A percentile compares a stretch with the other conserved stretches of the same genome.
Evolutionary conservation across 1,140 invertebrate genomes (phyloP).

Genomic region (Littorina saxatilis): DNA sequence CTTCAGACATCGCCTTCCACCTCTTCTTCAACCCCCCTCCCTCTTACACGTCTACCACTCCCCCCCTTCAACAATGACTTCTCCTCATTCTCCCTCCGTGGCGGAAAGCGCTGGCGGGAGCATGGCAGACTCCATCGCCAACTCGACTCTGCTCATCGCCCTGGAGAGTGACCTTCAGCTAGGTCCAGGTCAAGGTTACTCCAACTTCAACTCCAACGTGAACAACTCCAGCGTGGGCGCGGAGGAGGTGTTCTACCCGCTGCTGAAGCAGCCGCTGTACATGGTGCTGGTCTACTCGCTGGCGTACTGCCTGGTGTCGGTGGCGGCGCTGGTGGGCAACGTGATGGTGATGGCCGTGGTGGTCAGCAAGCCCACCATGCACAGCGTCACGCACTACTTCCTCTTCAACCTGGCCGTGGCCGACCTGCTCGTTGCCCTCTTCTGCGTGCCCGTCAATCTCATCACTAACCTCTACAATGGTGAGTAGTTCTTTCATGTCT

Average conservation of each 20-base stretch:
- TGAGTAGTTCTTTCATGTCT: slow-evolving; percentile 41
- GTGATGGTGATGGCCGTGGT: slow-evolving; percentile 91
- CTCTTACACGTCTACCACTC: too few species aligned
- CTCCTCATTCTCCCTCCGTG: too few species aligned
- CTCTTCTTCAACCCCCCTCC: too few species aligned
- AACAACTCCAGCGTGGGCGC: background rate
- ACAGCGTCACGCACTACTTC: slow-evolving; percentile 94
- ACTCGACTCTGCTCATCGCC: too few species aligned
- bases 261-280: slow-evolving; percentile 57
- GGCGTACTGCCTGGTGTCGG: slow-evolving; percentile 80
- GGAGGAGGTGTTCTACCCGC: slow-evolving; percentile 39
- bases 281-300: slow-evolving; percentile 64
- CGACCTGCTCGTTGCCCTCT: slow-evolving; percentile 91
- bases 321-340: slow-evolving; percentile 89
- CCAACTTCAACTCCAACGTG: background rate
- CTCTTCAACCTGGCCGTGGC: slow-evolving; percentile 94
- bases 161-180: background rate
- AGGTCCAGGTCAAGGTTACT: background rate
- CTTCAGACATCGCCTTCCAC: too few species aligned
- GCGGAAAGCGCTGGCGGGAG: too few species aligned
- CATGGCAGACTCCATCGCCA: too few species aligned
- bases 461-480: slow-evolving; percentile 74
- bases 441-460: slow-evolving; percentile 91
- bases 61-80: too few species aligned
- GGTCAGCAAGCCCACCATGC: slow-evolving; percentile 88